These are phyloP conservation scores for Apodemia hepburni DNA, from an alignment of 2,888 invertebrate genomes.

Conservation along the genomic window DNA sequence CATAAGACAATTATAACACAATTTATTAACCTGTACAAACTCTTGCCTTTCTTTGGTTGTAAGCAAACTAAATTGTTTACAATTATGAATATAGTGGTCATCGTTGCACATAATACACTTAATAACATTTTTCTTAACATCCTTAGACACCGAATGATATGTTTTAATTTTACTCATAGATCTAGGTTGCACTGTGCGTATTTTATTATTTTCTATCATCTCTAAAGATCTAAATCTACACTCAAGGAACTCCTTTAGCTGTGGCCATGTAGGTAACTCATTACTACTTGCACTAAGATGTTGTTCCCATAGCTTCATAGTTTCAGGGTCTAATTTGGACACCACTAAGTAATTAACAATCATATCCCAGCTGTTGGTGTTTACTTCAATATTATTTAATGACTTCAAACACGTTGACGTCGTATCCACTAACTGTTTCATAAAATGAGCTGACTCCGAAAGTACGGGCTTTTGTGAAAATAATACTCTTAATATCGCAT, in stretches of 20 bases:
- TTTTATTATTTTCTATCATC: neutral
- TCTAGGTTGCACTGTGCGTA: neutral
- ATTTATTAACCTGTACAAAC: constrained; percentile 22
- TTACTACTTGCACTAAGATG: neutral
- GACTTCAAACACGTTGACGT: constrained; percentile 29
- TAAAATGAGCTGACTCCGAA: constrained; percentile 24
- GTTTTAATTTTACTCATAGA: neutral
- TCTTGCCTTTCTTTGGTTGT: constrained; percentile 21
- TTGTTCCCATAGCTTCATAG: constrained; percentile 2
- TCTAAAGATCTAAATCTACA: constrained; percentile 27
- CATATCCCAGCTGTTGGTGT: constrained; percentile 25
- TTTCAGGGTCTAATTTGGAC: constrained; percentile 21
- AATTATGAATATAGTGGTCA: constrained; percentile 11
- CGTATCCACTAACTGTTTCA: constrained; percentile 29
- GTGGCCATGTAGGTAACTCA: constrained; percentile 20
- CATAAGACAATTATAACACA: constrained; percentile 28
- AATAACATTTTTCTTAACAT: neutral
- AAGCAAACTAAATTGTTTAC: constrained; percentile 24
- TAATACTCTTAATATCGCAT: constrained; percentile 29
- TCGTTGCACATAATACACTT: neutral
- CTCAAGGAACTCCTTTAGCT: constrained; percentile 25
- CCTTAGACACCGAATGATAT: neutral
- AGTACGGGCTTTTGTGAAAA: constrained; percentile 26
- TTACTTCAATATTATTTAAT: constrained; percentile 27
- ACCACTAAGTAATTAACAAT: constrained; percentile 25